Base-by-base conservation (phyloP, 2,797 vertebrate species). In the Premnoplex brunnescens region DNA sequence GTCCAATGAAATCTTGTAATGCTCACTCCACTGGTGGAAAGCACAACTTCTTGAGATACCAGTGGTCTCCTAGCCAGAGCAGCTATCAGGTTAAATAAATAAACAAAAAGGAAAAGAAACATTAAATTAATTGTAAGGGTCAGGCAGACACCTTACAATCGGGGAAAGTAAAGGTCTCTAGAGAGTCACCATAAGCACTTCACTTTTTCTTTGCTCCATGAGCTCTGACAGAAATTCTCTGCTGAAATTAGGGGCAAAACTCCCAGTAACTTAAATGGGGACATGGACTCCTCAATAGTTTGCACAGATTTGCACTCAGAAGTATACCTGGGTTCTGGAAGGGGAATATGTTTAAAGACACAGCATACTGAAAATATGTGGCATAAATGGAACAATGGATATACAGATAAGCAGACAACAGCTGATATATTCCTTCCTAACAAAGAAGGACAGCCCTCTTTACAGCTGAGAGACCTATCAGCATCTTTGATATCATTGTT, bases 401-500 rank as follows among this genome's bases (percentile, higher is more conserved):
- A 81, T 28, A 92, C 3, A 93, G 91, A 94, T 73, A 92, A 96
- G 92, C 79, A 94, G 94, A 94, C 21, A 55, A 74, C 80, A 93
- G 85, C 49, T 94, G 89, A 96, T 91, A 74, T 86, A 75, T 93
- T 94, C 96, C 77, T 67, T 90, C 74, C 71, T 96, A 95, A 97
- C 89, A 84, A 82, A 95, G 66, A 84, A 88, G 93, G 96, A 96
- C 93, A 95, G 85, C 89, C 85, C 71, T 92, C 49, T 89, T 90
- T 92, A 94, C 76, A 90, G 85, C 67, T 85, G 85, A 95, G 85
- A 88, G 93, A 93, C 89, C 91, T 95, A 96, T 94, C 94, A 97
- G 56, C 77, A 82, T 95, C 91, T 96, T 96, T 96, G 95, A 90
- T 96, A 91, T 90, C 93, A 93, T 91, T 96, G 93, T 95, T 96